Evolutionary conservation across 2,888 invertebrate species (phyloP).

Genomic region (Proisotoma minuta): DNA sequence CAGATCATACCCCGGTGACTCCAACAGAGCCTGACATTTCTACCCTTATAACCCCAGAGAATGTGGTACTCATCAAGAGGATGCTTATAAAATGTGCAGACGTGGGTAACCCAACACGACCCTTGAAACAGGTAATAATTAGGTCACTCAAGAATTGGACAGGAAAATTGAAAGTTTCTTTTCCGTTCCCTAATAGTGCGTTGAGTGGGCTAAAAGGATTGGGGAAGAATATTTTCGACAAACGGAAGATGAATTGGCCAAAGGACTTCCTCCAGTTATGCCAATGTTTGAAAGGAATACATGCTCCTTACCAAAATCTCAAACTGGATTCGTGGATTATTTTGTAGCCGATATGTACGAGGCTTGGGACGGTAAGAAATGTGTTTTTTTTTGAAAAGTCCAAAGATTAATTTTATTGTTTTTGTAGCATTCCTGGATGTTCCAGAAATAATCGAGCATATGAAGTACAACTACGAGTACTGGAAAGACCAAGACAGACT

Average conservation of each 20-base stretch:
- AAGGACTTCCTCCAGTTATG: conserved; percentile 91
- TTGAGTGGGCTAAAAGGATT: conserved; percentile 92
- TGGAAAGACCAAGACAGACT: conserved; percentile 68
- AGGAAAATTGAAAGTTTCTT: no score
- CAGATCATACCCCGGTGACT: conserved; percentile 33
- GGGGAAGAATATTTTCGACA: conserved; percentile 96
- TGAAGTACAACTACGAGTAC: conserved; percentile 79
- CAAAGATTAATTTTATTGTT: conserved; percentile 4
- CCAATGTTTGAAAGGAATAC: conserved; percentile 92
- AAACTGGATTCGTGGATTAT: conserved; percentile 95
- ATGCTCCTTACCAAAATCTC: conserved; percentile 95
- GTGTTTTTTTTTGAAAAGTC: not conserved
- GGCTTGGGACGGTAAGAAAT: conserved; percentile 70
- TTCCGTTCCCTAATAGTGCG: conserved; percentile 59
- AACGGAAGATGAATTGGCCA: conserved; percentile 90
- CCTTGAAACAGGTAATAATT: conserved; percentile 63
- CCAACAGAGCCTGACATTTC: conserved; percentile 48
- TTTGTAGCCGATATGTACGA: conserved; percentile 98
- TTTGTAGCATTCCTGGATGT: conserved; percentile 92
- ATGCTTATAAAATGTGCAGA: conserved; percentile 99
- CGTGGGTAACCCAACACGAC: conserved; percentile 92
- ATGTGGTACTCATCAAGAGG: conserved; percentile 77
- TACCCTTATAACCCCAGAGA: conserved; percentile 64
- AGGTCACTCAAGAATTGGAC: no score
- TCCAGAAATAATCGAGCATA: conserved; percentile 79